Evolutionary conservation across 2,113 vertebrate genomes (phyloP).

Genomic region (Saccopteryx bilineata): DNA sequence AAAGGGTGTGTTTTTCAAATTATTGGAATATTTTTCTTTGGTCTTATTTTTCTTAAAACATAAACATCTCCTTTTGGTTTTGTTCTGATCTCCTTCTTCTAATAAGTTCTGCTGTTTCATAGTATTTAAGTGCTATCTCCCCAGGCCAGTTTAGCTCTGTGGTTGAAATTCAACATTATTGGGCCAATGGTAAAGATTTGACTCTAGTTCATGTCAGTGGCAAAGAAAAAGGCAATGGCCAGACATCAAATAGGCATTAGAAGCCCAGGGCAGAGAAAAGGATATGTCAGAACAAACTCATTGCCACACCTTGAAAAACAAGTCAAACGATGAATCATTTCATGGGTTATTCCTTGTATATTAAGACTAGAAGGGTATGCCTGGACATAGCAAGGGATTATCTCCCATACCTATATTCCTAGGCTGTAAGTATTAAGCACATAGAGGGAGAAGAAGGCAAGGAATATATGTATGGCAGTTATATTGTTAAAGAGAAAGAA

Average conservation of each 20-base stretch:
- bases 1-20: not conserved
- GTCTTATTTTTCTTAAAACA: not conserved
- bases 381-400: not conserved
- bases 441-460: not conserved
- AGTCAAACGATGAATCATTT: conserved; percentile 16
- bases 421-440: not conserved
- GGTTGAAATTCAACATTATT: conserved; percentile 26
- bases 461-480: not conserved
- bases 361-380: not conserved
- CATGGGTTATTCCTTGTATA: not conserved
- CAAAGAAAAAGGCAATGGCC: conserved; percentile 2
- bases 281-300: not conserved
- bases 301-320: conserved; percentile 53
- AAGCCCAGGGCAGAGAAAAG: conserved; percentile 9
- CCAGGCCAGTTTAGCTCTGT: not conserved
- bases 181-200: not conserved
- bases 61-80: conserved; percentile 9
- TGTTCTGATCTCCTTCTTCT: conserved; percentile 36
- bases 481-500: not conserved
- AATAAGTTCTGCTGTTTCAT: not conserved
- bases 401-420: not conserved
- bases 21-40: not conserved
- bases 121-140: not conserved
- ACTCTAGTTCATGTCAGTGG: not conserved
- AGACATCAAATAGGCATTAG: not conserved